phyloP scores from a whole-genome alignment of 2,113 vertebrate species.

The Nycticryphes semicollaris region DNA sequence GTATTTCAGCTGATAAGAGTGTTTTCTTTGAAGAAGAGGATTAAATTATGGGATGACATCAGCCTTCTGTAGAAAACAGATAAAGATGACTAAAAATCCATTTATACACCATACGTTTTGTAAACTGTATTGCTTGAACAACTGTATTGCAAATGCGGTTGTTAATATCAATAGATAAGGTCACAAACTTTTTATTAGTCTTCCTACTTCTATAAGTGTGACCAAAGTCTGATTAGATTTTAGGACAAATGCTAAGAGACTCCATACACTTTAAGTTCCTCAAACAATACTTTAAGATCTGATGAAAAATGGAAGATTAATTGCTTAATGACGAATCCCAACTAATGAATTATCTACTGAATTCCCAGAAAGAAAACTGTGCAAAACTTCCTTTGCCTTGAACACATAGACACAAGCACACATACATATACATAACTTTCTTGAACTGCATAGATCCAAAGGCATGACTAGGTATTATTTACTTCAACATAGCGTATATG shows the following conservation, averaged over 20 bases:
- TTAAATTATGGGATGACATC: not conserved
- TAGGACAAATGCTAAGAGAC: not conserved
- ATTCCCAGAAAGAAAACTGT: not conserved
- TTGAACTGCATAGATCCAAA: not conserved
- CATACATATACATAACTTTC: not conserved
- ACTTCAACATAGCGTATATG: not conserved
- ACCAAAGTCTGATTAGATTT: not conserved
- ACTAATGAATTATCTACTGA: not conserved
- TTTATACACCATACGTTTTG: not conserved
- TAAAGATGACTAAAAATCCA: not conserved
- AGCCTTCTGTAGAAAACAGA: not conserved
- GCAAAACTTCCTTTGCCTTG: not conserved
- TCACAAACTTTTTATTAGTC: not conserved
- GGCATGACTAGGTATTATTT: not conserved
- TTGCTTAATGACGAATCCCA: not conserved
- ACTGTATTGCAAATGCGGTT: not conserved
- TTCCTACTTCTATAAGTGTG: not conserved
- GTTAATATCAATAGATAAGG: not conserved
- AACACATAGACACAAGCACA: not conserved
- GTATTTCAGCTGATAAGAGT: not conserved
- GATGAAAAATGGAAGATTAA: not conserved
- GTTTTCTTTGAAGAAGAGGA: not conserved
- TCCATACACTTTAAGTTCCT: not conserved
- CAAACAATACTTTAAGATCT: not conserved
- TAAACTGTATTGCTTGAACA: not conserved